A percentile compares a stretch with the other conserved stretches of the same genome.
phyloP scores from a whole-genome alignment of 2,113 vertebrate species.

The Oceanodroma tethys region DNA sequence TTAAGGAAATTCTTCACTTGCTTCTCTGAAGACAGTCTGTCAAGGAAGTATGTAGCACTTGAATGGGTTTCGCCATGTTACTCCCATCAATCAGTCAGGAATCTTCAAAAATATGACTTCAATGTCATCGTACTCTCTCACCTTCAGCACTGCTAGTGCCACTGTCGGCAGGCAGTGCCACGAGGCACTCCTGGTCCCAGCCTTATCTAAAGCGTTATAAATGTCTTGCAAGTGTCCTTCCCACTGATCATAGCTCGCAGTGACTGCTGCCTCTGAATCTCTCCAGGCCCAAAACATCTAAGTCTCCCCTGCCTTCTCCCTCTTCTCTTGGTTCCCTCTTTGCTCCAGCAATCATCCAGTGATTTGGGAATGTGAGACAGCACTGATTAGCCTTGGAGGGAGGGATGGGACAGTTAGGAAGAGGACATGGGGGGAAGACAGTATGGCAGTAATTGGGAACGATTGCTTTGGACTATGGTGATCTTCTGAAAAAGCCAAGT shows the following conservation, averaged over 20 bases:
- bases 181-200: neutral
- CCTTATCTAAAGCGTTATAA: neutral
- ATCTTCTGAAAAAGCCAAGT: neutral
- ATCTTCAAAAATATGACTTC: neutral
- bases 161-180: fast-evolving
- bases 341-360: neutral
- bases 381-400: neutral
- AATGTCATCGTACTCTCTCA: neutral
- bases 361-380: neutral
- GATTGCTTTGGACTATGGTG: neutral
- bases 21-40: neutral
- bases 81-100: neutral
- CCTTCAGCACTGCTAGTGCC: neutral
- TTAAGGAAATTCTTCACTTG: neutral
- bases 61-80: neutral
- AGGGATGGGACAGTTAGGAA: neutral
- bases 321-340: neutral
- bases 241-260: neutral
- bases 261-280: neutral
- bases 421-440: neutral
- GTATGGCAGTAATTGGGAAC: neutral
- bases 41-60: neutral
- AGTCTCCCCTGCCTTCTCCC: neutral
- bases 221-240: neutral
- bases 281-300: neutral